These are phyloP conservation scores for Platygyra sinensis DNA, from an alignment of 64 coral and sea anemone genomes.

Conservation along the genomic window DNA sequence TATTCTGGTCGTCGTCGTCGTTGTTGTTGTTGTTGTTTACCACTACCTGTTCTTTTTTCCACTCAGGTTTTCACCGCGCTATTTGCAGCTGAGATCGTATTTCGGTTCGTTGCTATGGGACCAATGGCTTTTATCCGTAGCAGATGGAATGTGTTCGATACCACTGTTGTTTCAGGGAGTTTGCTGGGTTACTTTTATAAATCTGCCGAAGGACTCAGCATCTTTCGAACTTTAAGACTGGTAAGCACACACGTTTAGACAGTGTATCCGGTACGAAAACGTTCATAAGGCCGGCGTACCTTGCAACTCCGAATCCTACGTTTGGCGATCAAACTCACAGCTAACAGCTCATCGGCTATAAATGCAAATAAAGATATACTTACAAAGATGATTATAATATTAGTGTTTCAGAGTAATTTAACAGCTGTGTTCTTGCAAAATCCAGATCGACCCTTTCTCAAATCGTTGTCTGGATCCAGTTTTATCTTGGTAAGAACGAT, in stretches of 20 bases:
- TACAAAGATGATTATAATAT: no score
- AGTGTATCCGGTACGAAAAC: no score
- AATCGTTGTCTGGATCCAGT: no score
- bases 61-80: constrained; percentile 61
- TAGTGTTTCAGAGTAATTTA: no score
- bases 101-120: constrained; percentile 68
- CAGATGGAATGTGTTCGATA: constrained; percentile 90
- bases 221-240: constrained; percentile 76
- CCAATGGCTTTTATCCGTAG: constrained; percentile 51
- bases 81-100: constrained; percentile 74
- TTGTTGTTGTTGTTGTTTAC: neutral
- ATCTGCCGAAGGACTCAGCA: constrained; percentile 61
- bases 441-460: no score
- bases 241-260: constrained; percentile 28
- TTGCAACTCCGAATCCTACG: no score
- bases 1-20: neutral
- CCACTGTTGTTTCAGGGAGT: constrained; percentile 51
- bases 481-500: no score
- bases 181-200: constrained; percentile 43
- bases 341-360: no score
- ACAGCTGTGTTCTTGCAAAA: no score
- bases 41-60: neutral
- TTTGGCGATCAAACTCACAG: no score
- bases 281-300: no score
- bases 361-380: no score